Percentiles rank a stretch among this genome's conserved stretches.
phyloP scores from a whole-genome alignment of 2,888 invertebrate species.

The Arrhopalites spinosus region DNA sequence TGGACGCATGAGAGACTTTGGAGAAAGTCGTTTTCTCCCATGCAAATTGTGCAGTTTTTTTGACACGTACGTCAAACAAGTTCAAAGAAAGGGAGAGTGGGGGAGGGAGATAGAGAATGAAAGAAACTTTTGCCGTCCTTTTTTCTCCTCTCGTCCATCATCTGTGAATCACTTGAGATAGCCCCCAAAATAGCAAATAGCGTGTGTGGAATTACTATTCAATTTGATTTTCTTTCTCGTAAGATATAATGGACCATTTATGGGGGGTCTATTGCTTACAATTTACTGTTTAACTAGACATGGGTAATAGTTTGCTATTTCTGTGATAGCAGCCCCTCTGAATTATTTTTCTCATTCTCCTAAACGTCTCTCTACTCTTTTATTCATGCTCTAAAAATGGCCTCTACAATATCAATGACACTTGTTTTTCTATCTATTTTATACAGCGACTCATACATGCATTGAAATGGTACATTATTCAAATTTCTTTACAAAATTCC shows the following conservation, averaged over 20 bases:
- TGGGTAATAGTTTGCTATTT: neutral
- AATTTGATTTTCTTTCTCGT: slow-evolving; percentile 19
- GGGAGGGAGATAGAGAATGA: no score
- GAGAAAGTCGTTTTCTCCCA: slow-evolving; percentile 16
- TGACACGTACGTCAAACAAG: slow-evolving; percentile 21
- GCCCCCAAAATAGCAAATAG: neutral
- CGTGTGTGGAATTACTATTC: slow-evolving; percentile 14
- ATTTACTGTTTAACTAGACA: neutral
- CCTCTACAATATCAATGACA: neutral
- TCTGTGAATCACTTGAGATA: neutral
- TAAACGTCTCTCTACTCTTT: neutral
- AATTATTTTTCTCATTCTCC: neutral
- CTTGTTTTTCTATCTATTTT: neutral
- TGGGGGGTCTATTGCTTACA: neutral
- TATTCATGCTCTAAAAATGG: neutral
- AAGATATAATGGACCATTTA: slow-evolving; percentile 15
- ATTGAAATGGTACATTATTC: no score
- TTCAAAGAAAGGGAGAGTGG: neutral
- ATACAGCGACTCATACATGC: no score
- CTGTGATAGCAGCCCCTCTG: neutral
- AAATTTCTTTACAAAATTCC: no score
- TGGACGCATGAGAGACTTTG: slow-evolving; percentile 6
- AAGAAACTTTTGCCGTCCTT: no score
- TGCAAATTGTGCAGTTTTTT: slow-evolving; percentile 27
- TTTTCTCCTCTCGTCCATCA: neutral